phyloP scores from a whole-genome alignment of 2,797 vertebrate genomes.

The Scarus forsteni region DNA sequence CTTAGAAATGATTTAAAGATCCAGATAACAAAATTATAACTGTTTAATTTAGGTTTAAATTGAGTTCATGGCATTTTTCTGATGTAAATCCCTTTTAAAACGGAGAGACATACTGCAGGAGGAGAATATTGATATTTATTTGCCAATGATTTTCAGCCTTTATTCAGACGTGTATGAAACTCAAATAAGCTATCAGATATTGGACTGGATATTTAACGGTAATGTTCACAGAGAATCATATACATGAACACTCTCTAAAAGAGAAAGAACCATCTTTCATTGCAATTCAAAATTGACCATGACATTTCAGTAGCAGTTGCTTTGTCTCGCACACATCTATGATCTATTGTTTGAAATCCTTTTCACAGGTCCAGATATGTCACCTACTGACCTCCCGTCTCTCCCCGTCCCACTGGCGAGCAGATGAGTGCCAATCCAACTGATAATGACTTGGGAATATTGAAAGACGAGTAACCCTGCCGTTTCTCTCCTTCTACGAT shows the following conservation, averaged over 20 bases:
- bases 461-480: conserved; percentile 71
- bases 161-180: background rate
- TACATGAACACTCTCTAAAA: conserved; percentile 45
- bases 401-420: conserved; percentile 31
- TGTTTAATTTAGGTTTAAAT: too few species aligned
- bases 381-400: conserved; percentile 64
- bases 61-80: too few species aligned
- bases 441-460: conserved; percentile 71
- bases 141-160: too few species aligned
- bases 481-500: conserved; percentile 59
- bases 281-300: conserved; percentile 46
- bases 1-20: too few species aligned
- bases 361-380: conserved; percentile 64
- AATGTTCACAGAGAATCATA: conserved; percentile 41
- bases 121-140: too few species aligned
- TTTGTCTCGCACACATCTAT: conserved; percentile 62
- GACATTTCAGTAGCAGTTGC: conserved; percentile 53
- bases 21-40: too few species aligned
- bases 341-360: conserved; percentile 67
- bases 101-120: too few species aligned
- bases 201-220: conserved; percentile 17
- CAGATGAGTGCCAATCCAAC: conserved; percentile 62
- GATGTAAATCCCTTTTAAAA: too few species aligned
- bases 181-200: conserved; percentile 17
- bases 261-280: conserved; percentile 32